Percentiles rank a stretch among this genome's conserved stretches.
Conservation (phyloP, 2,797 vertebrate genomes). For the Eospalax fontanierii region DNA sequence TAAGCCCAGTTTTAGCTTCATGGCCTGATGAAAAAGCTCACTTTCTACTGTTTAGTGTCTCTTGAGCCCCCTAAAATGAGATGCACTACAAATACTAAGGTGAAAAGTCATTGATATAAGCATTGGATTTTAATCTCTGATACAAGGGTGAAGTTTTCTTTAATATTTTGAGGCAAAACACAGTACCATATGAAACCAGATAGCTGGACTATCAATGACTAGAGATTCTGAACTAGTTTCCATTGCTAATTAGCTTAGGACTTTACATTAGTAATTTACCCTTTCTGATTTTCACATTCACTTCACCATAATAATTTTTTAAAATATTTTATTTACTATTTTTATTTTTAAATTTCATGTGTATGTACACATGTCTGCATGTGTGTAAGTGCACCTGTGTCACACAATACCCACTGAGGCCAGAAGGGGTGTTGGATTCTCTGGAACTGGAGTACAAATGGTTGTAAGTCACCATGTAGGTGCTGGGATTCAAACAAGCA, state of each 20-base stretch:
- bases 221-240: not conserved
- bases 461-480: no score
- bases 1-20: slow-evolving; percentile 52
- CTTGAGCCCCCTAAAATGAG: slow-evolving; percentile 21
- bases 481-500: no score
- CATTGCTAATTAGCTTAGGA: slow-evolving; percentile 23
- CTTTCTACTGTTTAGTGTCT: slow-evolving; percentile 33
- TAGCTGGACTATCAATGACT: slow-evolving; percentile 41
- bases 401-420: no score
- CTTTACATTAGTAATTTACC: not conserved
- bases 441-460: no score
- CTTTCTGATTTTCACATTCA: not conserved
- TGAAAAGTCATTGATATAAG: not conserved
- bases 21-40: slow-evolving; percentile 5
- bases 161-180: not conserved
- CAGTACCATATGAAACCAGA: slow-evolving; percentile 17
- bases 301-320: not conserved
- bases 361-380: no score
- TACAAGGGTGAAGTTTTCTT: not conserved
- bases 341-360: no score
- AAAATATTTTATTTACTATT: no score
- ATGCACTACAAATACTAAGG: not conserved
- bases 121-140: slow-evolving; percentile 29
- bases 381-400: no score
- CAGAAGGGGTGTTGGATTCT: no score